Evolutionary conservation across 2,113 vertebrate species (phyloP), one percentile per base, ranked within the genome.

Genomic region (Eleginops maclovinus): DNA sequence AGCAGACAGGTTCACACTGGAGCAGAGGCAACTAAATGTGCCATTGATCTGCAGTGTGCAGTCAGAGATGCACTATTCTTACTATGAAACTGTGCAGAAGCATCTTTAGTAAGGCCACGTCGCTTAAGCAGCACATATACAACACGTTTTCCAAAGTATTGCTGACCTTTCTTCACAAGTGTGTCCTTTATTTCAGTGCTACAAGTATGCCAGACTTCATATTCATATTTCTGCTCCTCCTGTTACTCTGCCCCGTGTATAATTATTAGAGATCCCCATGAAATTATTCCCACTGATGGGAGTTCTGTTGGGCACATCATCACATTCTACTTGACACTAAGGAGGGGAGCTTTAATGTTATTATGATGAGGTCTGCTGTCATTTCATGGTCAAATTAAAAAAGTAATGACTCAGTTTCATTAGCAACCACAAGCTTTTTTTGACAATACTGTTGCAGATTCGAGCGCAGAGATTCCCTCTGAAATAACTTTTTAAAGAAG

Each of bases 331-430:
- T 75, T 86, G 92, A 86, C 88, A 62, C 72, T 64, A 53, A 82
- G 83, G 73, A 88, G 63, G 44, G 40, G 66, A 65, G 79, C 70
- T 83, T 83, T 89, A 87, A 90, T 82, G 84, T 75, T 76, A 75
- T 87, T 83, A 87, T 77, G 80, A 92, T 83, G 85, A 89, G 81
- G 63, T 82, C 72, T 67, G 64, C 81, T 76, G 75, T 85, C 79
- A 85, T 92, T 91, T 89, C 87, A 89, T 81, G 87, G 49, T 82
- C 74, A 73, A 82, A 81, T 84, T 79, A 85, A 84, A 55, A 90
- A 86, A 85, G 58, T 77, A 88, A 87, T 87, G 51, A 79, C 80
- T 73, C 54, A 46, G 47, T 83, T 86, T 88, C 47, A 75, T 84
- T 61, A 58, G 82, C 22, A 17, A 75, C 31, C 54, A 8, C 72